Evolutionary conservation across 2,888 invertebrate genomes (phyloP).

Genomic region (Lysandra bellargus): DNA sequence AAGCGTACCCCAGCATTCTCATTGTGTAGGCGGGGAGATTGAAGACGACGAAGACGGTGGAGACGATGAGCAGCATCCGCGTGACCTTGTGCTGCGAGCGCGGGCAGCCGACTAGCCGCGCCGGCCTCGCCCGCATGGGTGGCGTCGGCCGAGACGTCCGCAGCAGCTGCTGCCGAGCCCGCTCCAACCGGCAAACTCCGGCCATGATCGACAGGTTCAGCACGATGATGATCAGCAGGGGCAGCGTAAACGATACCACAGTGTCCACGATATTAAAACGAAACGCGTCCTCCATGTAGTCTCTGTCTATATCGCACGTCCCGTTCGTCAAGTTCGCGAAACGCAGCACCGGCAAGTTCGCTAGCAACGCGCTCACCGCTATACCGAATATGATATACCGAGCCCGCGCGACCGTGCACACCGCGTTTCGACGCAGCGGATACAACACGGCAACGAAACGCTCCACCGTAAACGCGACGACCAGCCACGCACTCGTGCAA

Average conservation of each 20-base stretch:
- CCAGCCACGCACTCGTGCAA: slow-evolving; percentile 91
- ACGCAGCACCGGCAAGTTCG: slow-evolving; percentile 82
- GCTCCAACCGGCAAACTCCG: slow-evolving; percentile 83
- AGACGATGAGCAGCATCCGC: slow-evolving; percentile 90
- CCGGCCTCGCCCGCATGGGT: slow-evolving; percentile 36
- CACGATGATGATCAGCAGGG: slow-evolving; percentile 85
- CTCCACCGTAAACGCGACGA: slow-evolving; percentile 92
- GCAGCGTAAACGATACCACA: slow-evolving; percentile 85
- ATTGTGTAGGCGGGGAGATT: slow-evolving; percentile 89
- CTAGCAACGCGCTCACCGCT: slow-evolving; percentile 71
- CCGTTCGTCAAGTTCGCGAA: slow-evolving; percentile 63
- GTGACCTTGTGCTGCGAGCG: slow-evolving; percentile 86
- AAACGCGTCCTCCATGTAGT: slow-evolving; percentile 79
- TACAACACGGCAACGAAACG: slow-evolving; percentile 90
- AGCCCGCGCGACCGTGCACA: slow-evolving; percentile 87
- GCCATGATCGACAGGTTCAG: slow-evolving; percentile 86
- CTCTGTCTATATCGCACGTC: slow-evolving; percentile 72
- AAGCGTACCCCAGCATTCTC: slow-evolving; percentile 82
- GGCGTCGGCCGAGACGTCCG: slow-evolving; percentile 42
- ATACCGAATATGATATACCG: slow-evolving; percentile 81
- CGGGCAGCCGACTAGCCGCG: slow-evolving; percentile 53
- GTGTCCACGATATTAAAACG: slow-evolving; percentile 87
- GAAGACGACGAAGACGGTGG: slow-evolving; percentile 87
- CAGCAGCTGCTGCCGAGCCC: slow-evolving; percentile 62
- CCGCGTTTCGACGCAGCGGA: slow-evolving; percentile 84